Conservation (phyloP, 2,888 invertebrate genomes). For the Dicycla oo region DNA sequence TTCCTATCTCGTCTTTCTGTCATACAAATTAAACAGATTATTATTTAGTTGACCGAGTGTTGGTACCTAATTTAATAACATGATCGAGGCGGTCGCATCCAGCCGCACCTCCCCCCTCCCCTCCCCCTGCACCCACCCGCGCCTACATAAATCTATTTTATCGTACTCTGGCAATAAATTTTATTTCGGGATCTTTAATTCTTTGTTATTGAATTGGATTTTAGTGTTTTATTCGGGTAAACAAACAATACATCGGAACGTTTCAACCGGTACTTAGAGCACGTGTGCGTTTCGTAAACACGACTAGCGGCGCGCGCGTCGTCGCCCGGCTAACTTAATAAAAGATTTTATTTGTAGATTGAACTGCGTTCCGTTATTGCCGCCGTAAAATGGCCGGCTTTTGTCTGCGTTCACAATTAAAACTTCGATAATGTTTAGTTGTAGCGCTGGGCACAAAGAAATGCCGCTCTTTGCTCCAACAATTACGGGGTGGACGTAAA, state of each 20-base stretch:
- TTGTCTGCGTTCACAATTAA: constrained; percentile 89
- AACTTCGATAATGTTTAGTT: constrained; percentile 87
- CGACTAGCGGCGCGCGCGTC: constrained; percentile 79
- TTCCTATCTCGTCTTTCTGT: constrained; percentile 46
- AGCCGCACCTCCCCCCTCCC: constrained; percentile 63
- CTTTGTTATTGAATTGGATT: constrained; percentile 91
- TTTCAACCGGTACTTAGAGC: constrained; percentile 86
- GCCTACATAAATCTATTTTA: constrained; percentile 90
- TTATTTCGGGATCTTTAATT: constrained; percentile 91
- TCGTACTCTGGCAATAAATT: constrained; percentile 90
- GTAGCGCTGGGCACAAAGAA: constrained; percentile 83
- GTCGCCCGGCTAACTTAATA: constrained; percentile 82
- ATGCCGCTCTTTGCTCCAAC: constrained; percentile 85
- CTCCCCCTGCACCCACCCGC: constrained; percentile 70
- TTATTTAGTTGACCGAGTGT: constrained; percentile 79
- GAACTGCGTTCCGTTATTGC: constrained; percentile 79
- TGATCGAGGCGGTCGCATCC: constrained; percentile 75
- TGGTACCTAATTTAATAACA: constrained; percentile 83
- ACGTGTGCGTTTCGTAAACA: constrained; percentile 86
- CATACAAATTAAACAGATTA: constrained; percentile 67
- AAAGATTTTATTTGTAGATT: constrained; percentile 88
- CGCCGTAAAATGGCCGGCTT: constrained; percentile 82
- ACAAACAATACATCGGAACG: constrained; percentile 89
- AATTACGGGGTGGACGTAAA: constrained; percentile 84
- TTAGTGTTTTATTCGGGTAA: constrained; percentile 91